Percentiles rank a stretch among this genome's conserved stretches.
phyloP scores from a whole-genome alignment of 2,113 vertebrate species.

The Alaudala cheleensis region DNA sequence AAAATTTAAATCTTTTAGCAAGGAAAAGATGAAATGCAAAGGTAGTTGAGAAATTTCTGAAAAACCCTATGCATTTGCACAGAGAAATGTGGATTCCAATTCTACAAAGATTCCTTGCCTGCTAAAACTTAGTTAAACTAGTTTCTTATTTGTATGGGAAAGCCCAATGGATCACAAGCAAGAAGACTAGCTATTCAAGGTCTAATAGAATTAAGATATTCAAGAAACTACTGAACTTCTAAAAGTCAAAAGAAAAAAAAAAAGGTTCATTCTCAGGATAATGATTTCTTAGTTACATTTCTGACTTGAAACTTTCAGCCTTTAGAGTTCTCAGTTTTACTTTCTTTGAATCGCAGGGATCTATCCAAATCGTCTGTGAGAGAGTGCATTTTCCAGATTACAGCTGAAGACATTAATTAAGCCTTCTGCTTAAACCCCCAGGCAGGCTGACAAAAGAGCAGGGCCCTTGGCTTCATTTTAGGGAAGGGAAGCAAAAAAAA shows the following conservation, averaged over 20 bases:
- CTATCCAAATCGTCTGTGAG: not conserved
- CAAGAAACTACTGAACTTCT: not conserved
- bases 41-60: not conserved
- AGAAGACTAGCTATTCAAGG: not conserved
- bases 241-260: not conserved
- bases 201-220: not conserved
- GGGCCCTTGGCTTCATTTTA: not conserved
- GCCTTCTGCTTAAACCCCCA: not conserved
- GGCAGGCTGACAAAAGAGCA: not conserved
- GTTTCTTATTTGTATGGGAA: not conserved
- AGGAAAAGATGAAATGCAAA: not conserved
- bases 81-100: not conserved
- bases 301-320: not conserved
- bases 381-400: not conserved
- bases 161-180: not conserved
- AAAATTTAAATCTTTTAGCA: not conserved
- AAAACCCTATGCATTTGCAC: rapidly evolving
- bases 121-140: not conserved
- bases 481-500: not conserved
- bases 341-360: not conserved
- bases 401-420: not conserved
- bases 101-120: not conserved
- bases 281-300: not conserved
- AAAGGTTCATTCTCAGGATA: not conserved
- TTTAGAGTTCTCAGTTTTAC: not conserved